phyloP scores from a whole-genome alignment of 2,797 vertebrate genomes.

The Aeoliscus strigatus region DNA sequence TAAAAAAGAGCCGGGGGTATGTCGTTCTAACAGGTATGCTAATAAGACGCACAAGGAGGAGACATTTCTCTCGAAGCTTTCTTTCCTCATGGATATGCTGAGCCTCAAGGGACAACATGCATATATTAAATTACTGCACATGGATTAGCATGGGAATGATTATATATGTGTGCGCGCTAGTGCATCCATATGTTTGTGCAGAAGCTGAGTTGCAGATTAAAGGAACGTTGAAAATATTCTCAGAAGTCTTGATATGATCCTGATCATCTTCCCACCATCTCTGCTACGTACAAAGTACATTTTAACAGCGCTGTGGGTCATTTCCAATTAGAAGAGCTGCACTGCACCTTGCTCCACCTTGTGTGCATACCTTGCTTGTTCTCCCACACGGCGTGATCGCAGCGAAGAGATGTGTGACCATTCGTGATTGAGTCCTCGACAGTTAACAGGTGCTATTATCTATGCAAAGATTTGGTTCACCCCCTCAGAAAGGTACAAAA shows the following conservation, averaged over 20 bases:
- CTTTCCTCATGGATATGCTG: constrained; percentile 31
- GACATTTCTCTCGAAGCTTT: constrained; percentile 42
- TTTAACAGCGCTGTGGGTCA: constrained; percentile 17
- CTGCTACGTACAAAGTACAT: too few species aligned
- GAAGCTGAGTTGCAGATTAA: too few species aligned
- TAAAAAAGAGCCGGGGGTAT: constrained; percentile 20
- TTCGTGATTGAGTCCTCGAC: constrained; percentile 57
- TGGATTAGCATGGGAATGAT: constrained; percentile 33
- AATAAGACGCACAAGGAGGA: constrained; percentile 40
- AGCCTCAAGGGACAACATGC: constrained; percentile 32
- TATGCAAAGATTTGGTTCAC: constrained; percentile 38
- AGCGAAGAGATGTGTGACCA: constrained; percentile 48
- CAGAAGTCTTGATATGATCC: too few species aligned
- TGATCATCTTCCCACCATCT: constrained; percentile 6
- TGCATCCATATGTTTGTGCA: too few species aligned
- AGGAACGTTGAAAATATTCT: too few species aligned
- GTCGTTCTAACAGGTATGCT: constrained; percentile 48
- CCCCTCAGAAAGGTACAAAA: constrained; percentile 24
- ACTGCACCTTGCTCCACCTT: constrained; percentile 13
- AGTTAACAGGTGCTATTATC: constrained; percentile 60
- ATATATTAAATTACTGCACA: constrained; percentile 46
- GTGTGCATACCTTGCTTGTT: constrained; percentile 32
- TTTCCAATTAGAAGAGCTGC: constrained; percentile 31
- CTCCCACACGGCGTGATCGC: constrained; percentile 34
- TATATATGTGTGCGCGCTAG: too few species aligned